Conservation (phyloP, 2,797 vertebrate genomes). For the Sebastes ruberrimus region DNA sequence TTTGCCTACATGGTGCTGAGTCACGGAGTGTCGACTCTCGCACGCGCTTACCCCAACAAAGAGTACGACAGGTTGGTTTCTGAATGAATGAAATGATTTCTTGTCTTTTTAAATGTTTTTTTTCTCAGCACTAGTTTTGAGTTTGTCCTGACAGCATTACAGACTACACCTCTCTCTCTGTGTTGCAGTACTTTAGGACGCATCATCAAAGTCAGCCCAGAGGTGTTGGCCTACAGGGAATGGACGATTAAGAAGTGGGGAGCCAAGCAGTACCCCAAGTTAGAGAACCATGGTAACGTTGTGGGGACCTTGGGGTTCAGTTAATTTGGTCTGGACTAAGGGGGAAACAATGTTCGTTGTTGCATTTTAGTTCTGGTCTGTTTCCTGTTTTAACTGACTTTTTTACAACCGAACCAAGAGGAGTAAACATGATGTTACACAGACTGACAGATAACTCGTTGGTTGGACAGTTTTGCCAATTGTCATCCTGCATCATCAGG, state of each 20-base stretch:
- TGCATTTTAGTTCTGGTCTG: not conserved
- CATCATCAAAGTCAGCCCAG: conserved; percentile 95
- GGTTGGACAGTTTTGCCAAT: not conserved
- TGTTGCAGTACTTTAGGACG: conserved; percentile 91
- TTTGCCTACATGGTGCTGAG: conserved; percentile 97
- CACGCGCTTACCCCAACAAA: conserved; percentile 93
- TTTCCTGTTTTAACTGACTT: not conserved
- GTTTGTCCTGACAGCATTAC: not conserved
- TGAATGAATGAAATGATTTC: not conserved
- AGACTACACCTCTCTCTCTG: not conserved
- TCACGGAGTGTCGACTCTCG: conserved; percentile 92
- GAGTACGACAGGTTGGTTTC: conserved; percentile 92
- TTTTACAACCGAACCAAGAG: not conserved
- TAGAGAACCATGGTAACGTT: conserved; percentile 79
- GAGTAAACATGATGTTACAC: not conserved
- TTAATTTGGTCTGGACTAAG: not conserved
- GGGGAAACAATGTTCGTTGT: not conserved
- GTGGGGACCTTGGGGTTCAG: not conserved
- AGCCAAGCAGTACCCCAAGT: conserved; percentile 79
- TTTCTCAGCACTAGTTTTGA: not conserved
- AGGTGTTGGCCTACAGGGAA: conserved; percentile 94
- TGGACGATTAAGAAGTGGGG: conserved; percentile 97
- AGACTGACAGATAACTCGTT: not conserved
- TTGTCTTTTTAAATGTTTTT: not conserved
- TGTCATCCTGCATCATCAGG: not conserved